Conservation (phyloP, 2,113 vertebrate genomes). For the Prochilodus magdalenae region DNA sequence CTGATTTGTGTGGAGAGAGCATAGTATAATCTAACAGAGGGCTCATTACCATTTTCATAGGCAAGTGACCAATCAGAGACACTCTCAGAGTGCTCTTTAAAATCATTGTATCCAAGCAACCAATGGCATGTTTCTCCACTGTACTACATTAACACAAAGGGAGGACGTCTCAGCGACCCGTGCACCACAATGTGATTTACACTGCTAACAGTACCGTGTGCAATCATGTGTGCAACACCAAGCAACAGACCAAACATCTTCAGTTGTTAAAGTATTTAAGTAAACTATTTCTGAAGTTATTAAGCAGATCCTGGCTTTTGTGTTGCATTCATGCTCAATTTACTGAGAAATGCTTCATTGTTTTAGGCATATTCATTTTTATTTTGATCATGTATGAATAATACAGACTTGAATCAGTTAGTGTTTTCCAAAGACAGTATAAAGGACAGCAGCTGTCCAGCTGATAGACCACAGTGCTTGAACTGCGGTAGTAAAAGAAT, state of each 20-base stretch:
- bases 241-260: neutral
- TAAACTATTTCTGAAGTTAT: constrained; percentile 4
- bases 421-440: too few relatives aligned
- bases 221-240: neutral
- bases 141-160: constrained; percentile 5
- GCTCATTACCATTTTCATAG: constrained; percentile 36
- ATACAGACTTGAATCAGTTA: too few relatives aligned
- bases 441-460: too few relatives aligned
- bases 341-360: too few relatives aligned
- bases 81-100: constrained; percentile 28
- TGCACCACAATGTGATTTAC: neutral
- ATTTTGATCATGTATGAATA: too few relatives aligned
- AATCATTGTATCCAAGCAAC: constrained; percentile 42
- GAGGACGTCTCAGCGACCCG: neutral
- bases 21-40: constrained; percentile 17
- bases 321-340: neutral
- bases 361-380: too few relatives aligned
- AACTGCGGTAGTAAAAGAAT: too few relatives aligned
- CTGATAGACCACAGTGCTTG: neutral
- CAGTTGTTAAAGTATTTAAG: neutral
- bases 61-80: constrained; percentile 29
- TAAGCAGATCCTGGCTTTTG: neutral
- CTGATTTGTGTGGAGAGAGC: neutral
- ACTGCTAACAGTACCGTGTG: neutral
- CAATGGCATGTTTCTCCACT: constrained; percentile 9